Evolutionary conservation across 2,113 vertebrate species (phyloP).

Genomic region (Tetraodon nigroviridis): DNA sequence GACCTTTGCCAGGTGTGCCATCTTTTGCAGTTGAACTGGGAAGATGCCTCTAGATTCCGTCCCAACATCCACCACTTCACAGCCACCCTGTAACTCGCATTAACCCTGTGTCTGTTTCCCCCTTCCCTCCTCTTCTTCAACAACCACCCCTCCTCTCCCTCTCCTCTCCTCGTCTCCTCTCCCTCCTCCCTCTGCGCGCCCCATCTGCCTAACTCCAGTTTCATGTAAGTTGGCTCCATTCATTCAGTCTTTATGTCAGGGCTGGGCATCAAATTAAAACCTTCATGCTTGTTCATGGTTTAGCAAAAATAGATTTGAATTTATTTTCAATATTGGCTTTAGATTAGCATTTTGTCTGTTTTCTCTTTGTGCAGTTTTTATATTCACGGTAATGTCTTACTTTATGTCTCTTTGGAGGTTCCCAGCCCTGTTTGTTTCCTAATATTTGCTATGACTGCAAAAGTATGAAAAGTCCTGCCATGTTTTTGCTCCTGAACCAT

Average conservation of each 20-base stretch:
- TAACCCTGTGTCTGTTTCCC: constrained; percentile 89
- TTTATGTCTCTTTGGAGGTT: constrained; percentile 20
- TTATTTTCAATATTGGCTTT: neutral
- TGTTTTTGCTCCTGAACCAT: constrained; percentile 23
- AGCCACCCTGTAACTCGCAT: constrained; percentile 76
- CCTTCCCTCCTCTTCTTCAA: constrained; percentile 76
- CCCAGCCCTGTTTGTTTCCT: constrained; percentile 40
- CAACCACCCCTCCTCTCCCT: constrained; percentile 70
- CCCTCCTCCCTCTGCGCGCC: constrained; percentile 80
- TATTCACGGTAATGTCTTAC: too few species aligned
- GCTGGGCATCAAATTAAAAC: constrained; percentile 43
- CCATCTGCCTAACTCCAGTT: constrained; percentile 94
- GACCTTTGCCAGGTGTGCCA: constrained; percentile 37
- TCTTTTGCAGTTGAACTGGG: constrained; percentile 42
- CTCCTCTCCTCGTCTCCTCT: constrained; percentile 79
- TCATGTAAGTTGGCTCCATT: constrained; percentile 96
- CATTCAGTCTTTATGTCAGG: constrained; percentile 61
- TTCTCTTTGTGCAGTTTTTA: too few species aligned
- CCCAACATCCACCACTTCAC: constrained; percentile 29
- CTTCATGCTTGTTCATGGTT: neutral
- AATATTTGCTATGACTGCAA: constrained; percentile 38
- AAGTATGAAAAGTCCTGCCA: constrained; percentile 9
- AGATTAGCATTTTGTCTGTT: too few species aligned
- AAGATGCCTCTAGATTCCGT: constrained; percentile 20
- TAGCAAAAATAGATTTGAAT: neutral